phyloP scores from a whole-genome alignment of 1,140 invertebrate genomes.

The Laupala kohalensis region DNA sequence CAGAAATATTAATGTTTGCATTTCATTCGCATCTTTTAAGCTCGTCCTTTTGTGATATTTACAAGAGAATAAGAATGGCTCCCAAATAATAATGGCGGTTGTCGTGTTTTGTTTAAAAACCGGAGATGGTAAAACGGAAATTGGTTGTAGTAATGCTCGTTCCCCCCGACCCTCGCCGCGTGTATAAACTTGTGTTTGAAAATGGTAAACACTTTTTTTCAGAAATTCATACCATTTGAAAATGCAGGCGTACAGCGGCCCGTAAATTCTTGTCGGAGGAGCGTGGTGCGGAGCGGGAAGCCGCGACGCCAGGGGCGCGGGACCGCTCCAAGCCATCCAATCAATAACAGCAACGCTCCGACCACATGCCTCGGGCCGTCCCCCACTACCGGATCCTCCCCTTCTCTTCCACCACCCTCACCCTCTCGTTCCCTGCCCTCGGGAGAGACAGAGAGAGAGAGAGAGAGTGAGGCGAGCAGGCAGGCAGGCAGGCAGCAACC shows the following conservation, averaged over 20 bases:
- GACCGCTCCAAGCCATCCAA: constrained; percentile 4
- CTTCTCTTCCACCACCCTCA: neutral
- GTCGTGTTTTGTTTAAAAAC: neutral
- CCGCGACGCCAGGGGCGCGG: neutral
- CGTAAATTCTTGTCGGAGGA: neutral
- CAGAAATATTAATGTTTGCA: neutral
- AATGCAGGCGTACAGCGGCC: neutral
- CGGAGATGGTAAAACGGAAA: neutral
- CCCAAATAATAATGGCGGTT: neutral
- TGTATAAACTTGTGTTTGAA: neutral
- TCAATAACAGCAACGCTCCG: constrained; percentile 4
- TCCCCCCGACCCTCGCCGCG: neutral
- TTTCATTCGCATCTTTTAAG: neutral
- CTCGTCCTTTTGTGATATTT: neutral
- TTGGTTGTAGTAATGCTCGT: neutral
- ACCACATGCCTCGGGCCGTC: neutral
- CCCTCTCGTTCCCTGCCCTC: too few species aligned
- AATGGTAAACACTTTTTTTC: neutral
- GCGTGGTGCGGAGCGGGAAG: too few species aligned
- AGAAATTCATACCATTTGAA: neutral
- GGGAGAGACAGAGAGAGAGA: too few species aligned
- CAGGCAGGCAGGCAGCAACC: too few species aligned
- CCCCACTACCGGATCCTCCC: too few species aligned
- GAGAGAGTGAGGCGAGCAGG: too few species aligned
- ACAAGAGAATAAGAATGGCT: neutral